These are phyloP conservation scores for Leptodactylus fallax DNA, from an alignment of 2,797 vertebrate species.

Conservation along the genomic window DNA sequence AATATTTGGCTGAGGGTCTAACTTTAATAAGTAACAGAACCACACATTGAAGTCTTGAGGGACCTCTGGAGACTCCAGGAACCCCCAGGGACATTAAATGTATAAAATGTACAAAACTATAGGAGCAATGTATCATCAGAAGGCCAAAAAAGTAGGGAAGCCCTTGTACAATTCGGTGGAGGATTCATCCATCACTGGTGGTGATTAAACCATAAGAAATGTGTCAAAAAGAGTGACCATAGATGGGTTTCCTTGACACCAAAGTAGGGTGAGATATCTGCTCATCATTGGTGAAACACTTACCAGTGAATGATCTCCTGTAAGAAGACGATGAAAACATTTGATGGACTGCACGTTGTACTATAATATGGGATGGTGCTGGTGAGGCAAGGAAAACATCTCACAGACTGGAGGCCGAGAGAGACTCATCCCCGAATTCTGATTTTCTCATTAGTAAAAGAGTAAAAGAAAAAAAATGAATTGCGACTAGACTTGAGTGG, in stretches of 20 bases:
- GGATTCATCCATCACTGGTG: no score
- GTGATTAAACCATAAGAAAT: no score
- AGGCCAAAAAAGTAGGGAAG: neutral
- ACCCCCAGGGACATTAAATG: no score
- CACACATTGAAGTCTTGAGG: no score
- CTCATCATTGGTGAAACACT: neutral
- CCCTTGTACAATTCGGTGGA: neutral
- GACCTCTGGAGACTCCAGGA: neutral
- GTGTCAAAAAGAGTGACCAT: no score
- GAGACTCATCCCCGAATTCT: constrained; percentile 52
- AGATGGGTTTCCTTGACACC: neutral
- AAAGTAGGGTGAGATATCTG: neutral
- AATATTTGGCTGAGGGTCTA: no score
- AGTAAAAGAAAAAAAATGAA: constrained; percentile 38
- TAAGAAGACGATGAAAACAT: neutral
- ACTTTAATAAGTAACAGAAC: no score
- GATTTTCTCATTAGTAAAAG: constrained; percentile 39
- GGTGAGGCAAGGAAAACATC: neutral
- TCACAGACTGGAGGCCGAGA: neutral
- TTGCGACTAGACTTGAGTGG: constrained; percentile 54
- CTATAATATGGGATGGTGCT: neutral
- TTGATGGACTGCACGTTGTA: neutral
- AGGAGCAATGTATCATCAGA: no score
- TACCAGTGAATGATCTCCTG: neutral
- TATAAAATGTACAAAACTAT: no score